These are phyloP conservation scores for Zingel zingel DNA, from an alignment of 2,113 vertebrate species.

Conservation along the genomic window DNA sequence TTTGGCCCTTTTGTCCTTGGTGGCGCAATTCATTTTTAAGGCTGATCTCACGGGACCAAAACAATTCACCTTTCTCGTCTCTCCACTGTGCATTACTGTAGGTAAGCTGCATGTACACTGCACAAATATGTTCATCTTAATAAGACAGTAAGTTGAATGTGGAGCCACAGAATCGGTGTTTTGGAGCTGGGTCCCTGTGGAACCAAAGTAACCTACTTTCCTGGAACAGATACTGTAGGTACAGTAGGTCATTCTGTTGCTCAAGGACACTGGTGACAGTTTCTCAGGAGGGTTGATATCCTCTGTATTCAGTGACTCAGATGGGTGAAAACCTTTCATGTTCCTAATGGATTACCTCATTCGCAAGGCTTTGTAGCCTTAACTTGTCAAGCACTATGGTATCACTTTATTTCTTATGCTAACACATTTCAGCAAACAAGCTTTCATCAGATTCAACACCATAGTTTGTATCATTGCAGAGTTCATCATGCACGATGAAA, in stretches of 20 bases:
- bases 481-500: no score
- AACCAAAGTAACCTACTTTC: slow-evolving; percentile 19
- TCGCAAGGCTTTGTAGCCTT: no score
- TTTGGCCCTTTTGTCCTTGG: slow-evolving; percentile 43
- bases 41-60: slow-evolving; percentile 23
- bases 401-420: no score
- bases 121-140: background rate
- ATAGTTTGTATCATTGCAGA: no score
- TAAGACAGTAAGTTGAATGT: background rate
- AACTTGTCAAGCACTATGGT: no score
- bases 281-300: background rate
- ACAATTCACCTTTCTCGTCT: slow-evolving; percentile 14
- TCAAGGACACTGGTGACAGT: slow-evolving; percentile 6
- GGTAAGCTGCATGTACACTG: background rate
- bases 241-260: slow-evolving; percentile 19
- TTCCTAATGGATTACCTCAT: background rate
- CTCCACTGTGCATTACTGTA: background rate
- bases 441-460: no score
- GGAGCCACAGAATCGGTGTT: background rate
- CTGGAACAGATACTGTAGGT: background rate
- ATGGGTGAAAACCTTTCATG: background rate
- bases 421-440: no score
- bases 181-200: background rate
- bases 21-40: slow-evolving; percentile 23
- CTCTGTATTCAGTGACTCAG: background rate